Evolutionary conservation across 2,797 vertebrate genomes (phyloP).

Genomic region (Pangasius djambal): DNA sequence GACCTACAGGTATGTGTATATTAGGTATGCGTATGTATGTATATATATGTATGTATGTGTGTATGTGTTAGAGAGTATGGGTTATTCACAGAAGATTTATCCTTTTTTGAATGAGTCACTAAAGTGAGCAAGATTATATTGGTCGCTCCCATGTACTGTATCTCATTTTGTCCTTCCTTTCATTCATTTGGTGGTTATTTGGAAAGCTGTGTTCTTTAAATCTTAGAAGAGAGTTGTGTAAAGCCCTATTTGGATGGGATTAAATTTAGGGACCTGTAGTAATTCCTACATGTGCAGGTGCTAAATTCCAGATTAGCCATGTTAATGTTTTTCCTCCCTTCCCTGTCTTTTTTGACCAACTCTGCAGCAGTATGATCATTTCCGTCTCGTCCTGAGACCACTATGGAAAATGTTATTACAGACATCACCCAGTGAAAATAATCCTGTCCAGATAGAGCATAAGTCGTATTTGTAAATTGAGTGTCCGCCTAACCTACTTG

Average conservation of each 20-base stretch:
- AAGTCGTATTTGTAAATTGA: background rate
- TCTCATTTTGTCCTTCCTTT: background rate
- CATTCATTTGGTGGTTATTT: background rate
- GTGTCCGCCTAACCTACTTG: background rate
- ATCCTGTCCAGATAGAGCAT: slow-evolving; percentile 6
- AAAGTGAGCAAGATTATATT: background rate
- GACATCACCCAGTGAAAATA: slow-evolving; percentile 1
- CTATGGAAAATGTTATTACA: slow-evolving; percentile 3
- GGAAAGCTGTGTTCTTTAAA: background rate
- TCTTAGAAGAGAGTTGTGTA: too few species aligned
- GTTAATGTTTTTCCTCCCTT: background rate
- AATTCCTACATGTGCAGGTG: background rate
- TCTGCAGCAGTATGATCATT: slow-evolving; percentile 1
- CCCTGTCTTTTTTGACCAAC: background rate
- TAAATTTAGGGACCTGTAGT: background rate
- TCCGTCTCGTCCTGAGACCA: background rate
- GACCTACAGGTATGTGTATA: too few species aligned
- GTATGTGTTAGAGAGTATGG: background rate
- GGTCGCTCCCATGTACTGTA: background rate
- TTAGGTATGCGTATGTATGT: too few species aligned
- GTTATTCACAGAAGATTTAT: background rate
- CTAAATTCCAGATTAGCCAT: background rate
- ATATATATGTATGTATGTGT: too few species aligned
- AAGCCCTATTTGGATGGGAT: background rate
- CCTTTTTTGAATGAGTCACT: background rate